These are phyloP conservation scores for Sorex araneus DNA, from an alignment of 2,113 vertebrate genomes.

Conservation along the genomic window DNA sequence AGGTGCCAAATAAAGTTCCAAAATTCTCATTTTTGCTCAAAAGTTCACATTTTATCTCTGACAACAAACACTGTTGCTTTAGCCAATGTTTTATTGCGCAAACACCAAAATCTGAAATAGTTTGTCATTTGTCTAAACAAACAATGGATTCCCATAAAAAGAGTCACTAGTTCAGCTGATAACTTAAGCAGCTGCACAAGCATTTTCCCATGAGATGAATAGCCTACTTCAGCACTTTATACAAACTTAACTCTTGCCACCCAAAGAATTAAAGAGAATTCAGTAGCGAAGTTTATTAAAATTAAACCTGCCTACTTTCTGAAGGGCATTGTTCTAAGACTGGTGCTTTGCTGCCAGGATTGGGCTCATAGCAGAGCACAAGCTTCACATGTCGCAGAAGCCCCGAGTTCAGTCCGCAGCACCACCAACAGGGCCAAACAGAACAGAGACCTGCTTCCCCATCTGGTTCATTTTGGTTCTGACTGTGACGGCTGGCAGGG, in stretches of 20 bases:
- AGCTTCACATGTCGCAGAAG: too few species aligned
- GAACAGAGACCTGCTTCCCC: too few species aligned
- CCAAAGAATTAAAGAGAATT: constrained; percentile 14
- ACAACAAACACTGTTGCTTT: not conserved
- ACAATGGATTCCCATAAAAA: constrained; percentile 10
- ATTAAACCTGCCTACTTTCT: constrained; percentile 15
- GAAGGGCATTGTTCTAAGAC: not conserved
- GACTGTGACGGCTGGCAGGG: not conserved
- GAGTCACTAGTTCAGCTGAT: not conserved
- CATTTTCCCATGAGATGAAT: not conserved
- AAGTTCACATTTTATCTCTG: constrained; percentile 26
- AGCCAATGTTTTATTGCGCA: not conserved
- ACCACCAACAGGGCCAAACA: too few species aligned
- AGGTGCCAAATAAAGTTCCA: not conserved
- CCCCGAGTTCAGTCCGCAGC: too few species aligned
- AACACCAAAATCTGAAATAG: constrained; percentile 27
- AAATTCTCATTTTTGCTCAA: constrained; percentile 37
- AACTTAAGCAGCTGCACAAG: not conserved
- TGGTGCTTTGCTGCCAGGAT: not conserved
- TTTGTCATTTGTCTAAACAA: not conserved
- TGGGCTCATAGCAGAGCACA: too few species aligned
- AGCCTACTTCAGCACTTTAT: not conserved
- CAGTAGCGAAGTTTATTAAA: not conserved
- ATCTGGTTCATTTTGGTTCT: not conserved
- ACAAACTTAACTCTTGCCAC: not conserved